Conservation (phyloP, 2,888 invertebrate species). For the Graphium colonna region DNA sequence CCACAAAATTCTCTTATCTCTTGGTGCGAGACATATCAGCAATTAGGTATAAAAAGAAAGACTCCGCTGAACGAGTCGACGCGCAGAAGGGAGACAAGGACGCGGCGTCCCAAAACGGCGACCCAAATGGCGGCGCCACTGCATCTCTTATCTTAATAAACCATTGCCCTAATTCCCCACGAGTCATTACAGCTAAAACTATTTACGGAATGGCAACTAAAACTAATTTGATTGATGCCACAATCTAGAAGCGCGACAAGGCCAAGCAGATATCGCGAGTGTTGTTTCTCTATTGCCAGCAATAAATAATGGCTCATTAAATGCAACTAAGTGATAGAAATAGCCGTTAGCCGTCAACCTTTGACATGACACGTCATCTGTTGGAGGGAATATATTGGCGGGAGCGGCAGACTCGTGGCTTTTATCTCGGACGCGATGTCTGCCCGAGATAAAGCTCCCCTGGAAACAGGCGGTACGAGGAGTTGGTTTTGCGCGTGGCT, state of each 20-base stretch:
- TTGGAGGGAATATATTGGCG: conserved; percentile 20
- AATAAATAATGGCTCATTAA: conserved; percentile 55
- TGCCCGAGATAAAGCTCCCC: conserved; percentile 1
- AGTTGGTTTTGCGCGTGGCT: too few relatives aligned
- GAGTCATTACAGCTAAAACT: conserved; percentile 45
- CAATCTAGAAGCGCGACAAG: conserved; percentile 60
- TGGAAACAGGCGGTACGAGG: background rate
- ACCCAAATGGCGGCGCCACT: conserved; percentile 32
- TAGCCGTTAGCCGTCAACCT: conserved; percentile 40
- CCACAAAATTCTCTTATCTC: too few relatives aligned
- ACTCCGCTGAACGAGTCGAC: too few relatives aligned
- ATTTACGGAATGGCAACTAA: conserved; percentile 46
- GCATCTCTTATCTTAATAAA: conserved; percentile 35
- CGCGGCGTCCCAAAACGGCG: conserved; percentile 19
- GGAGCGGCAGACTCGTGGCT: conserved; percentile 11
- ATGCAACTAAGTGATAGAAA: conserved; percentile 50
- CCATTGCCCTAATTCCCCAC: conserved; percentile 42
- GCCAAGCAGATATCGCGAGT: conserved; percentile 47
- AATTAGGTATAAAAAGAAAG: too few relatives aligned
- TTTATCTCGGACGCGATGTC: conserved; percentile 9
- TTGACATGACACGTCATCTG: conserved; percentile 33
- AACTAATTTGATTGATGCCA: conserved; percentile 53
- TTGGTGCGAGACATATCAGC: too few relatives aligned
- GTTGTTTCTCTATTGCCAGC: conserved; percentile 46
- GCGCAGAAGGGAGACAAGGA: too few relatives aligned